Evolutionary conservation across 1,140 invertebrate species (phyloP).

Genomic region (Bombus consobrinus): DNA sequence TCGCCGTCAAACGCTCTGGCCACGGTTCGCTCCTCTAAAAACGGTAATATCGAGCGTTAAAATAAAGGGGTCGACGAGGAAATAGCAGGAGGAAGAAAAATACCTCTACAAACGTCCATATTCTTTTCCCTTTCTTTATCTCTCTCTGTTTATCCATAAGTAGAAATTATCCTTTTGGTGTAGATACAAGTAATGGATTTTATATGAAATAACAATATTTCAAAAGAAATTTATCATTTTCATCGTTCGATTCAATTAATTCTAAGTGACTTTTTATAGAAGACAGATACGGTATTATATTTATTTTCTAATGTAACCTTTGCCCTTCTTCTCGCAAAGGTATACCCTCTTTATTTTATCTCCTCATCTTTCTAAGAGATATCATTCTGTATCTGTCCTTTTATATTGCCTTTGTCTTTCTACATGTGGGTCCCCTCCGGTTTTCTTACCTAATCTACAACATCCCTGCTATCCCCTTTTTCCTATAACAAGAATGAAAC

Average conservation of each 20-base stretch:
- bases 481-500: neutral
- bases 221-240: neutral
- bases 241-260: too few relatives aligned
- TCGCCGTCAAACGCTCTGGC: conserved; percentile 39
- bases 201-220: neutral
- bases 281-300: neutral
- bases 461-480: neutral
- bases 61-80: conserved; percentile 43
- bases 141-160: neutral
- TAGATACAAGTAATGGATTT: neutral
- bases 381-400: neutral
- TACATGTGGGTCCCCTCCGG: neutral
- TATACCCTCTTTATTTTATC: neutral
- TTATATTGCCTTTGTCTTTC: neutral
- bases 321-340: neutral
- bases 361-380: neutral
- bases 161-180: neutral
- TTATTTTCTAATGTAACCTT: neutral
- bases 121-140: neutral
- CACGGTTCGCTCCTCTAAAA: conserved; percentile 44
- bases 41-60: conserved; percentile 36
- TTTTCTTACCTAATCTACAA: neutral
- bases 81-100: conserved; percentile 10
- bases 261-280: neutral
- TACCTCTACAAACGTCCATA: neutral